Conservation (phyloP, 2,888 invertebrate species). For the Pterostichus madidus region DNA sequence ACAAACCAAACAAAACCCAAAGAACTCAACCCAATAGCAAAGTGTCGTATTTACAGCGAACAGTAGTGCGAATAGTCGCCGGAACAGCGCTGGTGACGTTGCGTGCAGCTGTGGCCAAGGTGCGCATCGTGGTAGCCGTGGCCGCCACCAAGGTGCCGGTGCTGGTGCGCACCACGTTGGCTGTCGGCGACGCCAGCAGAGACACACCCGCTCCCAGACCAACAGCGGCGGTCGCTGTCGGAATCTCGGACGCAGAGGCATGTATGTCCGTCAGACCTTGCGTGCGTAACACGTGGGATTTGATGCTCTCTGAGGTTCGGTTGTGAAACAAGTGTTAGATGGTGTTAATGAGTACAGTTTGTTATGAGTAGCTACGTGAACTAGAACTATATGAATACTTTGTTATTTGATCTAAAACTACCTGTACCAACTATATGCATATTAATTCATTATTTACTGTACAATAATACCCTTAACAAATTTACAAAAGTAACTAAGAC, state of each 20-base stretch:
- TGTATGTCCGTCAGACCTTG: slow-evolving; percentile 81
- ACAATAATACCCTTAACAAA: too few relatives aligned
- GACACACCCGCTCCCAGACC: slow-evolving; percentile 12
- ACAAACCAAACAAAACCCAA: not conserved
- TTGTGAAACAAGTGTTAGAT: slow-evolving; percentile 28
- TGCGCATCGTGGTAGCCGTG: slow-evolving; percentile 73
- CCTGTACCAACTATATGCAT: not conserved
- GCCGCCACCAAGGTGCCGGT: slow-evolving; percentile 75
- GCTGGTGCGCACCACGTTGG: slow-evolving; percentile 73
- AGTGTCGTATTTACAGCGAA: slow-evolving; percentile 38
- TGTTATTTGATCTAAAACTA: too few relatives aligned
- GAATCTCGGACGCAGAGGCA: slow-evolving; percentile 80
- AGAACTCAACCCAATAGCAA: not conserved
- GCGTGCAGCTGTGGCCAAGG: slow-evolving; percentile 67
- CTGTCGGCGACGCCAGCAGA: slow-evolving; percentile 69
- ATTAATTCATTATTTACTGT: not conserved
- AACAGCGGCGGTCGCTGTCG: slow-evolving; percentile 75
- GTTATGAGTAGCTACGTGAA: not conserved
- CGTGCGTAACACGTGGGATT: slow-evolving; percentile 87
- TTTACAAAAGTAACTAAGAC: too few relatives aligned
- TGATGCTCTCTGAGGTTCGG: slow-evolving; percentile 80
- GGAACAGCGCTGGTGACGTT: slow-evolving; percentile 71
- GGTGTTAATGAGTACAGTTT: slow-evolving; percentile 2
- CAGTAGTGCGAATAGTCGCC: slow-evolving; percentile 71
- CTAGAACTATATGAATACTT: not conserved